Base-by-base conservation (phyloP, 37 sponge, comb jelly and placozoan genomes). In the Spongia lamella region DNA sequence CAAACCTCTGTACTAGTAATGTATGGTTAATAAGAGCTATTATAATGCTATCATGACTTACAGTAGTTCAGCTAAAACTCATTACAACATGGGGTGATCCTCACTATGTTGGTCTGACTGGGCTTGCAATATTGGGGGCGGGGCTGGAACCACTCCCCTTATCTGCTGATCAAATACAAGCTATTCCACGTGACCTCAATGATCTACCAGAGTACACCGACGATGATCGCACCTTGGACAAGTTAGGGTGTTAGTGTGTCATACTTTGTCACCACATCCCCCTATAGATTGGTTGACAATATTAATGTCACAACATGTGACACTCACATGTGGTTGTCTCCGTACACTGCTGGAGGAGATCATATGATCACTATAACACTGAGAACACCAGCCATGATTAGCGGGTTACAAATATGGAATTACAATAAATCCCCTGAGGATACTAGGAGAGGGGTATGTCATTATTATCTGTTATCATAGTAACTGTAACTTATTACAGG, bases 361-460 rank as follows among this genome's bases (percentile, higher is more conserved):
- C 56, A 40, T 49, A 50, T 78, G 20, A 57, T 94, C 47, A 75
- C 75, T 14, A 31, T 94, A 40, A 75, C 75, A 59, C 72, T 93
- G 37, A 66, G 68, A 53, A 15, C 40, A 13, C 75, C 71, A 17
- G 52, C 69, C 29, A 56, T 56, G 7, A 21, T 93, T 29, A 27
- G 38, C 11, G 90, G 90, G 7, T 19, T 93, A 29, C 39, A 70
- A 63, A 52, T 96, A 20, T 96, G 92, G 94, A 96, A 96, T 76
- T 96, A 93, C 81, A 96, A 96, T 70, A 80, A 84, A 30, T 79
- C 88, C 22, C 69, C 79, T n/a, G 97, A 96, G 53, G 97, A 96
- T 73, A 87, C 88, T 52, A 88, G 80, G 63, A 70, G 84, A 37
- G 97, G 97, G 70, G 97, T 90, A 19, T 56, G 86, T 49, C 17